Evolutionary conservation across 2,888 invertebrate species (phyloP).

Genomic region (Tetranychus piercei): DNA sequence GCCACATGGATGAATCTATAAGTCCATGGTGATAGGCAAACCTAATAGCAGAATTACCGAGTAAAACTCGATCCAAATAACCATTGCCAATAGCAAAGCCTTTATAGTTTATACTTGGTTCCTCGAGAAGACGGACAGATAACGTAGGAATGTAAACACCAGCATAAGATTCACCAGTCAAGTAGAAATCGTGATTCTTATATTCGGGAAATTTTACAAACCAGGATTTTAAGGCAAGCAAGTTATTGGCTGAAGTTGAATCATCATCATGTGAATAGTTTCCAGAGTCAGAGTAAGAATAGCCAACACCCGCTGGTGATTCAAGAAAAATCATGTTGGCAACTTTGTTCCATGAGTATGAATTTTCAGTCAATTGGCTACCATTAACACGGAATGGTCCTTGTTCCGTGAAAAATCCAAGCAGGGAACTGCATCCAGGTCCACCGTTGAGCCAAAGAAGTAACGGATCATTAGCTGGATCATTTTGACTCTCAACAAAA

Average conservation of each 20-base stretch:
- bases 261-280: slow-evolving; percentile 34
- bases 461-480: too few relatives aligned
- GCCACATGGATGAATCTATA: slow-evolving; percentile 30
- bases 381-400: too few relatives aligned
- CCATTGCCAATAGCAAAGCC: slow-evolving; percentile 32
- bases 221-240: slow-evolving; percentile 36
- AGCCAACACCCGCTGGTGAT: slow-evolving; percentile 39
- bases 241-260: slow-evolving; percentile 35
- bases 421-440: too few relatives aligned
- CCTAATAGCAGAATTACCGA: too few relatives aligned
- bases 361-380: slow-evolving; percentile 26
- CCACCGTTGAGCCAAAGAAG: too few relatives aligned
- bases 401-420: too few relatives aligned
- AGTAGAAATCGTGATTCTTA: slow-evolving; percentile 24
- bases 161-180: too few relatives aligned
- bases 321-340: slow-evolving; percentile 36
- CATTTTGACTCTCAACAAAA: too few relatives aligned
- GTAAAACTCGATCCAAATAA: too few relatives aligned
- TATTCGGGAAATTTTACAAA: slow-evolving; percentile 35
- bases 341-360: too few relatives aligned
- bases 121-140: slow-evolving; percentile 23
- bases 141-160: too few relatives aligned
- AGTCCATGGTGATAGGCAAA: slow-evolving; percentile 35
- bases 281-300: slow-evolving; percentile 35
- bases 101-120: slow-evolving; percentile 31